Evolutionary conservation across 2,888 invertebrate species (phyloP), one percentile per base, ranked within the genome.

Genomic region (Fragum fragum): DNA sequence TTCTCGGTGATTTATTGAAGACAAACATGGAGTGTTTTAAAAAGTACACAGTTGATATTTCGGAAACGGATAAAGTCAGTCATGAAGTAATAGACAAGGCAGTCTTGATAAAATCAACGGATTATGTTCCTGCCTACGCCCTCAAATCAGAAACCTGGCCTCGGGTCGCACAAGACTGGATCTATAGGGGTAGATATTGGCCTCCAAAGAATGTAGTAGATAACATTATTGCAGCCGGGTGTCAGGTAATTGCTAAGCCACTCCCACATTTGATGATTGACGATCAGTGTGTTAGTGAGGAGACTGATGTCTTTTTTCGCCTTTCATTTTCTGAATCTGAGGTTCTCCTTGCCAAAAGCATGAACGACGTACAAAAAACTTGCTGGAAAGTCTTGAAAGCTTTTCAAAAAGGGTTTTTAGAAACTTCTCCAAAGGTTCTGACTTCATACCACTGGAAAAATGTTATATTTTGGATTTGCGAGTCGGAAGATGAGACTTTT

Each of bases 401-500:
- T 16, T 79, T 71, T 36, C 79, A 79, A 52, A 79, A 75, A 53
- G 39, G 61, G 9, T 73, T 63, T 47, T 52, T 79, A 9, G 36
- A 70, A 21, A 75, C 71, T 16, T 47, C 71, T 9, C 70, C 75
- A 14, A 42, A 52, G 18, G 42, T 71, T n/a, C 66, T 79, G 23
- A 66, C 79, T 5, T 79, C 79, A 23, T 79, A 79, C 63, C 79
- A 75, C 26, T 79, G 79, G 79, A 79, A 79, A 42, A 79, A 57
- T 42, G 53, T 66, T 18, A 5, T 79, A 9, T 75, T 79, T 53
- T 75, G 75, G 72, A 16, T 79, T 11, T 71, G 79, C 39, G 79
- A 79, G 42, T n/a, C 23, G 11, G 29, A 42, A 21, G 63, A 61
- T 3, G 55, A 53, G 28, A 29, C 23, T 28, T 79, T 74, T 55